Conservation (phyloP, 2,797 vertebrate genomes). For the Gadopsis bispinosus region DNA sequence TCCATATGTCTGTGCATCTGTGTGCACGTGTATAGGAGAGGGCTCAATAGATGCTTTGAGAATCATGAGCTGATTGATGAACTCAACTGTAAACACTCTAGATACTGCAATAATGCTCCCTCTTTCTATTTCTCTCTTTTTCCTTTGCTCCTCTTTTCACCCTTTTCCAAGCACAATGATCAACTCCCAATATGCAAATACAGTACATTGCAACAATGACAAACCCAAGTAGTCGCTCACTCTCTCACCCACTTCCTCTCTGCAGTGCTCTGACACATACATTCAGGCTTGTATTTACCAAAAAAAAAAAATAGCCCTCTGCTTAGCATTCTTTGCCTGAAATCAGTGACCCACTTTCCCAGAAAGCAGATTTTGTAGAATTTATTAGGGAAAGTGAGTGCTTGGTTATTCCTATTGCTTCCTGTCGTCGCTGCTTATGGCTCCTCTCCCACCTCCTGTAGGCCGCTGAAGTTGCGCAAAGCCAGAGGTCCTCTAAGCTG, state of each 20-base stretch:
- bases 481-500: slow-evolving; percentile 35
- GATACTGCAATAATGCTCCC: background rate
- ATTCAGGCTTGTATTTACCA: slow-evolving; percentile 25
- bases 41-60: slow-evolving; percentile 17
- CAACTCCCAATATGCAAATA: slow-evolving; percentile 31
- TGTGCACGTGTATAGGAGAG: background rate
- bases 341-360: slow-evolving; percentile 75
- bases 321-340: slow-evolving; percentile 56
- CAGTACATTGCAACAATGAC: background rate
- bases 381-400: slow-evolving; percentile 63
- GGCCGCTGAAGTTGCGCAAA: background rate
- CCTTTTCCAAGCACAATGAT: slow-evolving; percentile 4
- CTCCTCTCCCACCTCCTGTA: slow-evolving; percentile 1
- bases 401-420: slow-evolving; percentile 44
- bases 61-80: slow-evolving; percentile 30
- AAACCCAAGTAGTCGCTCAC: slow-evolving; percentile 3
- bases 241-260: background rate
- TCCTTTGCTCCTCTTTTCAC: background rate
- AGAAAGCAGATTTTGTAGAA: slow-evolving; percentile 59
- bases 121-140: background rate
- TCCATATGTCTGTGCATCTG: slow-evolving; percentile 12
- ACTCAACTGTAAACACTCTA: slow-evolving; percentile 31
- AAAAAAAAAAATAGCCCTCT: slow-evolving; percentile 42
- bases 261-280: slow-evolving; percentile 8
- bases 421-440: slow-evolving; percentile 27